Base-by-base conservation (phyloP, 2,888 invertebrate genomes). In the Xestobium rufovillosum region DNA sequence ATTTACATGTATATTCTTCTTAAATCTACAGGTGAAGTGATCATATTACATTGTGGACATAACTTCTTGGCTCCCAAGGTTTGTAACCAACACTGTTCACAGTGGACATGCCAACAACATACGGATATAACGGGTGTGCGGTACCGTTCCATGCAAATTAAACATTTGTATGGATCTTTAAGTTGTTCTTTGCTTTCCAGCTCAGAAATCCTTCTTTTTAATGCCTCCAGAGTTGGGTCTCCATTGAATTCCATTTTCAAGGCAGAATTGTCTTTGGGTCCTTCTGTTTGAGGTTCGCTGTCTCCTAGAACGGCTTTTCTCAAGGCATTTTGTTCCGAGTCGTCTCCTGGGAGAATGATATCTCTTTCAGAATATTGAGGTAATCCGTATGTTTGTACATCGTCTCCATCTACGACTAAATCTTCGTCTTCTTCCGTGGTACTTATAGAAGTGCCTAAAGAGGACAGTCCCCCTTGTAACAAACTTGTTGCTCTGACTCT, bases 81-180 rank as follows among this genome's bases (percentile, higher is more conserved):
- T 56, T 77, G 75, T 14, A 82, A 65, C 83, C 83, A 83, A 59
- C 83, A 83, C 47, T 78, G 73, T 69, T 94, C 91, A 57, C 95
- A 95, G 63, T 94, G 88, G 0, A 94, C 92, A 64, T 95, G 95
- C 94, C 94, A 95, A 64, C 95, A 95, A 57, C 89, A 89, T 41
- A 92, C 84, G 1, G 94, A 94, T 34, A 90, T 89, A 3, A 91
- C 83, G 0, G 94, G 91, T 26, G 85, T 86, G 36, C 75, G 74
- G 63, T 89, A 89, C 16, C 80, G 74, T 34, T 87, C 90, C 71
- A 91, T 78, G 59, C 92, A 92, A 48, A 92, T 92, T 34, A 91
- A 72, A 68, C 92, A 92, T 63, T 89, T 89, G 44, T 79, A 78
- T 38, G 72, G 71, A 39, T 71, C 69, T 44, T 66, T 70, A 45